Base-by-base conservation (phyloP, 2,888 invertebrate genomes). In the Halictus ligatus region DNA sequence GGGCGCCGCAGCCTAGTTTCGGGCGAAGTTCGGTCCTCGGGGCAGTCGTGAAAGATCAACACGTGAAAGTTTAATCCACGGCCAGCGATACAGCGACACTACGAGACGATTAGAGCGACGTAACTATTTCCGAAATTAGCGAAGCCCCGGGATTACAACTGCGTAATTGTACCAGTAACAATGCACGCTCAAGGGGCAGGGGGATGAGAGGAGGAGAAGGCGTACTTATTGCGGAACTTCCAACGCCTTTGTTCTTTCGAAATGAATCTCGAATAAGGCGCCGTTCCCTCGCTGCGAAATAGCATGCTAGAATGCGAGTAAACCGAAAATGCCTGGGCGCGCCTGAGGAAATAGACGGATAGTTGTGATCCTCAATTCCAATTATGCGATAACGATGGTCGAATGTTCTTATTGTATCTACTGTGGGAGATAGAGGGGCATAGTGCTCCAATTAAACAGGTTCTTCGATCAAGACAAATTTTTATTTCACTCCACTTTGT, bases 91-190 rank as follows among this genome's bases (percentile, higher is more conserved):
- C 69, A 54, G n/a, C 43, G 75, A 64, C 69, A 78, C 78, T 86
- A 81, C 80, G 76, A 67, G 75, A 69, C 64, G 78, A 78, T 80
- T 80, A 79, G 60, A 67, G 13, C 54, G 77, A 72, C 46, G 73
- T 43, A 60, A 50, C 64, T 73, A 75, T 84, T 83, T 72, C 73
- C 40, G 76, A 77, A 80, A 87, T 86, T 81, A 74, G 60, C 46
- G n/a, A 43, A 74, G 58, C 12, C 2, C 50, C 75, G 18, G 13
- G 58, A 73, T 86, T 77, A 75, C 60, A 46, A 10, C 18, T 10
- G 71, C 43, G 25, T 73, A 67, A 72, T 80, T 21, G 72, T 4
- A 15, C 54, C 40, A 15, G 69, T n/a, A 50, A 76, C 78, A 35
- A 84, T 72, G 40, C 72, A 64, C 25, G 18, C 18, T 13, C 21